These are phyloP conservation scores for Mungos mungo DNA, from an alignment of 2,113 vertebrate genomes.

Conservation along the genomic window DNA sequence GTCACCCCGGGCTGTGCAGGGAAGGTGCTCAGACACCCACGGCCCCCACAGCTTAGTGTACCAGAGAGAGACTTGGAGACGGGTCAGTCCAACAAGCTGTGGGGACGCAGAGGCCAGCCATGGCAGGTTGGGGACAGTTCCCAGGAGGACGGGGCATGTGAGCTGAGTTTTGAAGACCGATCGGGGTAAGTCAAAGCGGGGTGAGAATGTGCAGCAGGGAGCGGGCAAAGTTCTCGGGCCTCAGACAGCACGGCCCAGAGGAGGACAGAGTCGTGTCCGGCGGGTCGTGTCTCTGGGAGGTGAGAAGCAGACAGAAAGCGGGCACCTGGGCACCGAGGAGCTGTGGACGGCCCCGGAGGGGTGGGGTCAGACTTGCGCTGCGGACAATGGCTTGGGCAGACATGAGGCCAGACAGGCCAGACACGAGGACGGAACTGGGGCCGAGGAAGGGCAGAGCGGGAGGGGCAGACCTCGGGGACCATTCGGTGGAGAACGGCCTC, in stretches of 20 bases:
- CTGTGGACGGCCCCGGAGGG: too few relatives aligned
- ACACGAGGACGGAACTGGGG: not conserved
- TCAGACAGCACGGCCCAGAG: not conserved
- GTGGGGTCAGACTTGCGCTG: not conserved
- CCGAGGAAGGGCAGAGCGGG: not conserved
- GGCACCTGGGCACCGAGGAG: rapidly evolving
- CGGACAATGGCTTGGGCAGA: not conserved
- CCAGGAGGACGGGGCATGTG: not conserved
- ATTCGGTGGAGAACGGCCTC: not conserved
- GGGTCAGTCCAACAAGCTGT: not conserved
- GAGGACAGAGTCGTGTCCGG: not conserved
- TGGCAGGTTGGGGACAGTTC: not conserved
- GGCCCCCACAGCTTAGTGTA: not conserved
- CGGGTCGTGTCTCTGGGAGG: not conserved
- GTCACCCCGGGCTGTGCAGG: not conserved
- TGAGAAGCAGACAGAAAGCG: not conserved
- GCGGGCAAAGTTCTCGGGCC: not conserved
- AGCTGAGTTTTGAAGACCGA: not conserved
- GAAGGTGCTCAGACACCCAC: not conserved
- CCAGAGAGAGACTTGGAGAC: not conserved
- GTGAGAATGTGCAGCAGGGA: too few relatives aligned
- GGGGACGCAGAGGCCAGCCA: not conserved
- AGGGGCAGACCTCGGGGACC: not conserved
- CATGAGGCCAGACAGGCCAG: not conserved
- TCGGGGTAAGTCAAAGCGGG: not conserved